Evolutionary conservation across 2,888 invertebrate genomes (phyloP).

Genomic region (Chaetoderma sp.): DNA sequence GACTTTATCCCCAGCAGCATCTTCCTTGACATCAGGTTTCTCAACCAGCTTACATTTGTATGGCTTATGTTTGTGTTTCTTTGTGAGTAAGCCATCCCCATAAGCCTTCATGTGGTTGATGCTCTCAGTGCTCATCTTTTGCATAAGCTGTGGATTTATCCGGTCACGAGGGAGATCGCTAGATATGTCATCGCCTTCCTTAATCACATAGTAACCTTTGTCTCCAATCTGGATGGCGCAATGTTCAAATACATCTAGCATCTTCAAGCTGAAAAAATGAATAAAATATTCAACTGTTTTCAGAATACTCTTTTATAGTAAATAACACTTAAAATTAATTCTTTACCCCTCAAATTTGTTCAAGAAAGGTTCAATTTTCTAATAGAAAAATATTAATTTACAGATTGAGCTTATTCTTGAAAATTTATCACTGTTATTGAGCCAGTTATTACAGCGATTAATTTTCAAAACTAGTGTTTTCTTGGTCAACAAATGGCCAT

Average conservation of each 20-base stretch:
- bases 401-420: too few relatives aligned
- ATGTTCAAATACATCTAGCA: slow-evolving; percentile 85
- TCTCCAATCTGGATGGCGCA: slow-evolving; percentile 91
- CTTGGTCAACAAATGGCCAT: too few relatives aligned
- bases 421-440: too few relatives aligned
- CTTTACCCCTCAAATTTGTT: background rate
- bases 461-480: too few relatives aligned
- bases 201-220: slow-evolving; percentile 84
- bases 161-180: too few relatives aligned
- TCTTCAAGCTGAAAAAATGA: slow-evolving; percentile 76
- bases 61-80: background rate
- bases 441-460: too few relatives aligned
- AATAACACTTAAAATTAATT: background rate
- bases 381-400: too few relatives aligned
- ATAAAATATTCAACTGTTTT: background rate
- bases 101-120: background rate
- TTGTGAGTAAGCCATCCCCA: too few relatives aligned
- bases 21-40: background rate
- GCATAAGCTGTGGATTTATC: background rate
- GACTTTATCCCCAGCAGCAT: slow-evolving; percentile 18
- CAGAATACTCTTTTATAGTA: background rate
- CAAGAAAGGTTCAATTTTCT: too few relatives aligned
- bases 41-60: background rate
- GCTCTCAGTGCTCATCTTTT: background rate
- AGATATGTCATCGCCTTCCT: slow-evolving; percentile 78